Evolutionary conservation across 92 coral and sea anemone genomes (phyloP), one percentile per base, ranked within the genome.

Genomic region (Ricordea florida): DNA sequence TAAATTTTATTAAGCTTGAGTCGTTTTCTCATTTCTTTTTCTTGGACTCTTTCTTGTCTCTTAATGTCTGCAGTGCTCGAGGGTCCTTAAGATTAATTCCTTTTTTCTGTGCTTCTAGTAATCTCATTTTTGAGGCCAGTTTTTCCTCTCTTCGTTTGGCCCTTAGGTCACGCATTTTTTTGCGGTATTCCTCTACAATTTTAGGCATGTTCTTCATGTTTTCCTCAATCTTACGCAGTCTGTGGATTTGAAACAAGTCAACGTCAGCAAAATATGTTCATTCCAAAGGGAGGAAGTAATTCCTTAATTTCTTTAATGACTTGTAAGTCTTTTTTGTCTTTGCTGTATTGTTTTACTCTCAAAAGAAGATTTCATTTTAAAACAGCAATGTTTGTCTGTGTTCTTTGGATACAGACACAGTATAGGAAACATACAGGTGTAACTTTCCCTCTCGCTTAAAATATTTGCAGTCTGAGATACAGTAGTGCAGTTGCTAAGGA

Each of bases 121-220:
- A 76, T 43, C 84, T 87, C 7, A 85, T 43, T 16, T 89, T 89
- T 26, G 97, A 79, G 32, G 83, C 73, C 61, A 76, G 73, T 62
- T 72, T 78, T 36, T 86, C 89, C 46, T 96, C 92, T 25, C 82
- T 86, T 35, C 87, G 42, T 57, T 89, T 89, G 6, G 89, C 79
- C 37, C 97, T 91, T 2, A 75, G 78, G 29, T 83, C 93, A 56
- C 46, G 76, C 99, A 96, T 96, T 68, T 85, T 96, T 43, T 85
- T 78, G 25, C 96, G 79, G 75, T 92, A 92, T 71, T 92, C 96
- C 23, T 82, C 97, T 14, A 96, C 84, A 14, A 96, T 96, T 76
- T 78, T 66, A 2, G 97, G 97, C 99, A 96, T 96, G 28, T 92
- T 96, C 25, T 87, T 89, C 97, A 96, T 96, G 65, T 96, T 96